A percentile compares a stretch with the other conserved stretches of the same genome.
These are phyloP conservation scores for Sorex araneus DNA, from an alignment of 2,113 vertebrate genomes.

Conservation along the genomic window DNA sequence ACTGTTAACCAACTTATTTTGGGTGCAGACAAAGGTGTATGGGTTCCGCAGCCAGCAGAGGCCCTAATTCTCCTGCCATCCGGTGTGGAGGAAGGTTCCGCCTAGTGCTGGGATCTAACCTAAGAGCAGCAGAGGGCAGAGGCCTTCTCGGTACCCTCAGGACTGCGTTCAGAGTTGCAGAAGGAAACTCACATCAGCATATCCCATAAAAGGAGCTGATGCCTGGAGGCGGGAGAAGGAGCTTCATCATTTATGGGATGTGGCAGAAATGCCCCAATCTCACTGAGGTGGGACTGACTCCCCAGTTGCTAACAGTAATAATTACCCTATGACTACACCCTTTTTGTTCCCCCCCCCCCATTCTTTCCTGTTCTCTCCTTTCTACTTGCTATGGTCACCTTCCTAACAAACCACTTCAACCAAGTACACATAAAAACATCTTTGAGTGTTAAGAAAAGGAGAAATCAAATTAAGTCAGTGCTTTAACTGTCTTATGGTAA, in stretches of 20 bases:
- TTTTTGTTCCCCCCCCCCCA: background rate
- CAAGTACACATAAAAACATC: background rate
- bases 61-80: too few species aligned
- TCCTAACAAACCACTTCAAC: background rate
- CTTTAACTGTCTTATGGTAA: background rate
- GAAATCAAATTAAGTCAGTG: background rate
- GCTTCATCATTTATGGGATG: background rate
- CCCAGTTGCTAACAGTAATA: background rate
- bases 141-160: background rate
- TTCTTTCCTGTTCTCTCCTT: background rate
- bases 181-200: background rate
- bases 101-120: background rate
- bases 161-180: background rate
- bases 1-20: too few species aligned
- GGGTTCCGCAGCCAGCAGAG: background rate
- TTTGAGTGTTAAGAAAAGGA: background rate
- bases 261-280: background rate
- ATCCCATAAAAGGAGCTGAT: background rate
- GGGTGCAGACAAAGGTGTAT: background rate
- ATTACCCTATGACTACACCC: background rate
- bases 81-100: too few species aligned
- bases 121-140: background rate
- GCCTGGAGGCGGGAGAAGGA: background rate
- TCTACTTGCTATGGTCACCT: background rate
- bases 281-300: background rate